Evolutionary conservation across 2,113 vertebrate genomes (phyloP).

Genomic region (Hemicordylus capensis): DNA sequence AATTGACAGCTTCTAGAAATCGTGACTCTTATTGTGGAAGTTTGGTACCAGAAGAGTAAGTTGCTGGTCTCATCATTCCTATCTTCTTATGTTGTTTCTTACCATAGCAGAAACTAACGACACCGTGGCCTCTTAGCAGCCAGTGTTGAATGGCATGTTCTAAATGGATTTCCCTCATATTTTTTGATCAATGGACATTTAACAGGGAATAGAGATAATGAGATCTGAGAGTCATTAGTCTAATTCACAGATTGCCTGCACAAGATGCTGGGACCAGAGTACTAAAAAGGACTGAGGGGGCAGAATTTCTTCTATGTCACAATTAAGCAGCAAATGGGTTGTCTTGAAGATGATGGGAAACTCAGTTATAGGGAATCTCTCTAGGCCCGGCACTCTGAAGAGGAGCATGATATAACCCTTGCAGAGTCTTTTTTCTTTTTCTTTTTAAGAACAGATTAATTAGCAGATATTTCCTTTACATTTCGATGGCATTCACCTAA

Average conservation of each 20-base stretch:
- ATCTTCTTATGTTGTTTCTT: neutral
- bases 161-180: neutral
- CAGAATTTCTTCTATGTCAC: neutral
- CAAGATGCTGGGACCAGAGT: neutral
- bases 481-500: neutral
- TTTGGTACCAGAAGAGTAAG: neutral
- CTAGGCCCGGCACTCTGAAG: neutral
- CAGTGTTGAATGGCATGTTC: neutral
- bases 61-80: neutral
- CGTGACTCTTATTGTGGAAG: neutral
- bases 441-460: neutral
- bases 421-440: neutral
- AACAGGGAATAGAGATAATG: neutral
- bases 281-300: neutral
- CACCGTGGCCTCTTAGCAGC: neutral
- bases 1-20: neutral
- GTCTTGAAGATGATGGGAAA: neutral
- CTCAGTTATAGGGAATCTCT: neutral
- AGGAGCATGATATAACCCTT: neutral
- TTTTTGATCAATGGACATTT: neutral
- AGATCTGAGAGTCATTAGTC: neutral
- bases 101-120: neutral
- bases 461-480: neutral
- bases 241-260: neutral
- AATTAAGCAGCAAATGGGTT: neutral